These are phyloP conservation scores for Glossophaga mutica DNA, from an alignment of 2,797 vertebrate species.

Conservation along the genomic window DNA sequence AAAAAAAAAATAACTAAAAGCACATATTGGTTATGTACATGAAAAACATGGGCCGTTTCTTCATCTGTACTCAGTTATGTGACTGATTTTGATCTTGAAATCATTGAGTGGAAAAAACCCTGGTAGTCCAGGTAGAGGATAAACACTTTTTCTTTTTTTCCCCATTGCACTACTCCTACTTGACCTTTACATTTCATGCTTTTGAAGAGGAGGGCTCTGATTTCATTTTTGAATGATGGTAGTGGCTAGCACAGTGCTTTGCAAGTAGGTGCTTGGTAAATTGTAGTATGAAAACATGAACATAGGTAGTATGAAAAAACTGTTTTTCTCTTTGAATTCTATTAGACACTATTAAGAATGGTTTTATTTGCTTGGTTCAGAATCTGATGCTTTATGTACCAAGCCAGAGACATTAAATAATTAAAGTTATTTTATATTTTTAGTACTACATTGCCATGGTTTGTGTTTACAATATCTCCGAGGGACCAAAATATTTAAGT, in stretches of 20 bases:
- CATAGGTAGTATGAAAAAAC: background rate
- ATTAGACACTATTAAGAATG: background rate
- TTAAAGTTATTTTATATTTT: conserved; percentile 28
- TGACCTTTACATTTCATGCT: conserved; percentile 17
- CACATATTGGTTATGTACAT: background rate
- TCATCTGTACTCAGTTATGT: background rate
- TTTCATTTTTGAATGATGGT: conserved; percentile 7
- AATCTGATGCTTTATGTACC: background rate
- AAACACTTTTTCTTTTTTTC: background rate
- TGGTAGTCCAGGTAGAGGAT: background rate
- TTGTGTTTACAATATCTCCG: background rate
- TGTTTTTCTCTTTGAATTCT: background rate
- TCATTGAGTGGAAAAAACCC: background rate
- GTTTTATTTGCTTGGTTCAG: conserved; percentile 21
- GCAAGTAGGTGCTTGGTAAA: background rate
- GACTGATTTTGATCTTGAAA: conserved; percentile 36
- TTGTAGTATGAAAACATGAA: background rate
- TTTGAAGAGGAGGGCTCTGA: background rate
- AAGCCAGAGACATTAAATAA: background rate
- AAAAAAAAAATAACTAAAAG: background rate
- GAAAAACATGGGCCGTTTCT: background rate
- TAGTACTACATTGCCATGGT: background rate
- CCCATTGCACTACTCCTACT: background rate
- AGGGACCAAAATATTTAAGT: background rate
- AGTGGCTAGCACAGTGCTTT: background rate